Evolutionary conservation across 2,113 vertebrate species (phyloP).

Genomic region (Tragelaphus strepsiceros): DNA sequence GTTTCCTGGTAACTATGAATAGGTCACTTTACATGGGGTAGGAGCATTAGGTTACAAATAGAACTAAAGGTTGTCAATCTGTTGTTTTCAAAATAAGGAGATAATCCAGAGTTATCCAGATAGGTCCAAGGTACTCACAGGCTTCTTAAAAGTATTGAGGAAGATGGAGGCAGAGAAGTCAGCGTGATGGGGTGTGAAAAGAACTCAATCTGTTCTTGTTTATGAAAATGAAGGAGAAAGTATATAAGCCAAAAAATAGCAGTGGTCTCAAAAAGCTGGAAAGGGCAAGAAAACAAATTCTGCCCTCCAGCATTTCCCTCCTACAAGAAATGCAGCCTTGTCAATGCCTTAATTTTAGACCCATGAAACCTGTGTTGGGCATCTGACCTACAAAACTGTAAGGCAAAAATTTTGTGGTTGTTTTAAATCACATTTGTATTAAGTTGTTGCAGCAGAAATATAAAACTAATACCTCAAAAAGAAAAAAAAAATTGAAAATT

Average conservation of each 20-base stretch:
- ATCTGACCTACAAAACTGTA: neutral
- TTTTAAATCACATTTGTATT: neutral
- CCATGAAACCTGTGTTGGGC: neutral
- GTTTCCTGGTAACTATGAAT: neutral
- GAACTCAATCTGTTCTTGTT: neutral
- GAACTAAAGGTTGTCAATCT: neutral
- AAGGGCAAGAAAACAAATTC: neutral
- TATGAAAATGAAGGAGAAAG: neutral
- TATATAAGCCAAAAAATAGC: neutral
- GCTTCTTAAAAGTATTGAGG: neutral
- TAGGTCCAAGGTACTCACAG: neutral
- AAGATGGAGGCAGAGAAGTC: neutral
- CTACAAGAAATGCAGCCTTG: neutral
- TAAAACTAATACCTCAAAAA: neutral
- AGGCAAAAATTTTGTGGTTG: neutral
- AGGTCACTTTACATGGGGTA: neutral
- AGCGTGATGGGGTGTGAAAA: neutral
- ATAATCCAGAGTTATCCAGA: neutral
- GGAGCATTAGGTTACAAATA: neutral
- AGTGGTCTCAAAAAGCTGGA: neutral
- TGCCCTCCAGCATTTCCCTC: neutral
- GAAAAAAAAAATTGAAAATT: neutral
- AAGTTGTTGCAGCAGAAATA: neutral
- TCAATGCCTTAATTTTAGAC: neutral
- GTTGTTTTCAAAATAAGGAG: neutral